Evolutionary conservation across 2,888 invertebrate genomes (phyloP).

Genomic region (Chloroclysta siterata): DNA sequence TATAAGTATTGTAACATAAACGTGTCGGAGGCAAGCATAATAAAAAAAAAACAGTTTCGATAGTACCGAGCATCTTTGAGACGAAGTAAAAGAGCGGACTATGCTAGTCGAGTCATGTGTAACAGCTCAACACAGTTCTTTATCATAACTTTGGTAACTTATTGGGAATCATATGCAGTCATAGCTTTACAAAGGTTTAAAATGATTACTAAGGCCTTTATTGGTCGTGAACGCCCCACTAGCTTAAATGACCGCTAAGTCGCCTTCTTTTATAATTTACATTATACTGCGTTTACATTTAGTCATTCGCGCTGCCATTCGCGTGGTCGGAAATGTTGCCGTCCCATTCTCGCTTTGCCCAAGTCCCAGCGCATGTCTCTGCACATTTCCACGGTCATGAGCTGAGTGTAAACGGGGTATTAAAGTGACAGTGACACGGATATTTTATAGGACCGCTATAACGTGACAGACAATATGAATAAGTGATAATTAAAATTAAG

Average conservation of each 20-base stretch:
- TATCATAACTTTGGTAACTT: conserved; percentile 22
- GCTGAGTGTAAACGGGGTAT: too few relatives aligned
- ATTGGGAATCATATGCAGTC: not conserved
- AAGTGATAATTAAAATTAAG: not conserved
- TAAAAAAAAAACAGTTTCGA: conserved; percentile 23
- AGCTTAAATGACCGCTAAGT: too few relatives aligned
- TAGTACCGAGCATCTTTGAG: conserved; percentile 41
- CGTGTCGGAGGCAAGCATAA: conserved; percentile 29
- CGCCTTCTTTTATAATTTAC: too few relatives aligned
- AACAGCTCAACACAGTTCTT: conserved; percentile 35
- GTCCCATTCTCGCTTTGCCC: too few relatives aligned
- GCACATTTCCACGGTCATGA: too few relatives aligned
- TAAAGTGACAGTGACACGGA: too few relatives aligned
- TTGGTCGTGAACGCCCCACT: not conserved
- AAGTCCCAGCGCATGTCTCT: too few relatives aligned
- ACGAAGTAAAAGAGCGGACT: conserved; percentile 41
- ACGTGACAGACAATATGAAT: not conserved
- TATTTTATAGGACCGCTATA: not conserved
- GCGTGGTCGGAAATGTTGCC: too few relatives aligned
- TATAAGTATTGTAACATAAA: conserved; percentile 24
- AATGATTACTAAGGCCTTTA: not conserved
- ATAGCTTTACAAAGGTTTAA: not conserved
- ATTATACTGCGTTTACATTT: too few relatives aligned
- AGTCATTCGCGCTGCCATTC: too few relatives aligned
- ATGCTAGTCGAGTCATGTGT: conserved; percentile 23